Conservation (phyloP, 2,113 vertebrate genomes). For the Lamprotornis superbus region DNA sequence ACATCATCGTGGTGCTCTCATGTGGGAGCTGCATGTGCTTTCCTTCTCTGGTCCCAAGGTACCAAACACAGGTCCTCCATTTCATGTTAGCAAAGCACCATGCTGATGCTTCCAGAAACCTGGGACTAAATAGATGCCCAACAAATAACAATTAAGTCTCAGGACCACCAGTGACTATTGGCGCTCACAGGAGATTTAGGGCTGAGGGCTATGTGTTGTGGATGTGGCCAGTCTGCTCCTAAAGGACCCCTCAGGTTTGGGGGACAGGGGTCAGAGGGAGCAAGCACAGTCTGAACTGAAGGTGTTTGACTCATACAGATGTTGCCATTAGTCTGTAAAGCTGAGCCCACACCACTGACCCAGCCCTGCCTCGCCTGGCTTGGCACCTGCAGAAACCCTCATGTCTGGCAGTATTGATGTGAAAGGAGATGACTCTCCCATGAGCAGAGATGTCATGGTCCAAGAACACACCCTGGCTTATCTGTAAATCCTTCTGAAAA, state of each 20-base stretch:
- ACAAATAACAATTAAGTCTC: background rate
- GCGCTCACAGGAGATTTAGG: background rate
- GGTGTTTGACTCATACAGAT: background rate
- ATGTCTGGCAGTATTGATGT: background rate
- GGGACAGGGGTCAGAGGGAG: background rate
- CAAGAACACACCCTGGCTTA: background rate
- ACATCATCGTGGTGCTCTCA: accelerated
- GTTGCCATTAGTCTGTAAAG: background rate
- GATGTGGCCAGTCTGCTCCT: background rate
- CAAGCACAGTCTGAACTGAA: background rate
- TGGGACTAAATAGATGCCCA: background rate
- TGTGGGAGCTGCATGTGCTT: background rate
- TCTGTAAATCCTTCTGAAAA: background rate
- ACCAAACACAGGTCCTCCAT: background rate
- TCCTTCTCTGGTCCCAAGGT: background rate
- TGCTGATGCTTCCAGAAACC: background rate
- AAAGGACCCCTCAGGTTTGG: background rate
- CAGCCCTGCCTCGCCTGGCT: background rate
- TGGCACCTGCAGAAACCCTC: background rate
- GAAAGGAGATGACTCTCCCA: background rate
- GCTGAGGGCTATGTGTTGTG: background rate
- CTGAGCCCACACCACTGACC: background rate
- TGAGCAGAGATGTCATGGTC: accelerated
- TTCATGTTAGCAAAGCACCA: background rate
- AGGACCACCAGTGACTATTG: background rate